Conservation (phyloP, 1,140 invertebrate species). For the Eueides isabella region DNA sequence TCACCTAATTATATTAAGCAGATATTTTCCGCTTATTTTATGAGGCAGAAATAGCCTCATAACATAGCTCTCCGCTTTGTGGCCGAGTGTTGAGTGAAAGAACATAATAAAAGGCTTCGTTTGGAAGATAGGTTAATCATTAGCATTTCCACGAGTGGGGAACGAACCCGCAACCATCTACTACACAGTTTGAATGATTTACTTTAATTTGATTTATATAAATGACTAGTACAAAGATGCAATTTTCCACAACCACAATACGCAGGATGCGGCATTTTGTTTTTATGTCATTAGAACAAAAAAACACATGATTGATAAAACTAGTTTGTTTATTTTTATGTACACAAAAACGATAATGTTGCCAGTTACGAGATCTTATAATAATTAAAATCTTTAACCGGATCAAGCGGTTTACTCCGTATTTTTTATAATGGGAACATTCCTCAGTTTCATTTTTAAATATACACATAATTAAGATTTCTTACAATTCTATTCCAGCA, state of each 20-base stretch:
- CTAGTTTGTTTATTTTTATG: neutral
- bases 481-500: neutral
- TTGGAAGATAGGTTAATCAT: too few relatives aligned
- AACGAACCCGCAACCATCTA: too few relatives aligned
- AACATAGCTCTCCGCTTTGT: too few relatives aligned
- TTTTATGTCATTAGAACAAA: neutral
- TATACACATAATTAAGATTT: neutral
- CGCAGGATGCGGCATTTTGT: neutral
- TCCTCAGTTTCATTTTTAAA: conserved; percentile 21
- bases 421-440: conserved; percentile 31
- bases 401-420: conserved; percentile 15
- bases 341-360: conserved; percentile 26
- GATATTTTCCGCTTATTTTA: too few relatives aligned
- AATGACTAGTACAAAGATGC: neutral
- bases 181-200: too few relatives aligned
- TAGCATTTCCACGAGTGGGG: too few relatives aligned
- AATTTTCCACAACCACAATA: neutral
- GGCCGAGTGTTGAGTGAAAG: too few relatives aligned
- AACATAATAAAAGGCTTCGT: too few relatives aligned
- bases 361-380: conserved; percentile 17
- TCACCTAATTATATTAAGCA: neutral
- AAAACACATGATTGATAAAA: neutral
- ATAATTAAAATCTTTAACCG: conserved; percentile 17
- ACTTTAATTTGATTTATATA: neutral
- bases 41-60: too few relatives aligned